Evolutionary conservation across 2,888 invertebrate genomes (phyloP).

Genomic region (Plebejus anna): DNA sequence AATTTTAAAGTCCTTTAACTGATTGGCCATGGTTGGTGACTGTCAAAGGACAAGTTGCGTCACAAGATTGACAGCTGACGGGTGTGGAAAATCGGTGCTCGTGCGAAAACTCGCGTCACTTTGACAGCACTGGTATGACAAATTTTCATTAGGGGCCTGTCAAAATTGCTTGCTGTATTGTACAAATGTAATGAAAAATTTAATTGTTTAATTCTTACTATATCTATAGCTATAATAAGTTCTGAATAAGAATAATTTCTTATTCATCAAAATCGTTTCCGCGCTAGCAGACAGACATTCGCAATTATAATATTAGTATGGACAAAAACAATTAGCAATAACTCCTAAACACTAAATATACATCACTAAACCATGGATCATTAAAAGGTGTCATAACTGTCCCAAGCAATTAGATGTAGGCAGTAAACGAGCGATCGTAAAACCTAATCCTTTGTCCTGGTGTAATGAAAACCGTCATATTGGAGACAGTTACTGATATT

Average conservation of each 20-base stretch:
- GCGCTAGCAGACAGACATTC: too few species aligned
- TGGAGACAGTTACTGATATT: neutral
- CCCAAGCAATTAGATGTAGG: constrained; percentile 43
- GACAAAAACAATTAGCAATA: neutral
- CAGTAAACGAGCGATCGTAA: constrained; percentile 47
- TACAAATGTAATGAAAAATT: neutral
- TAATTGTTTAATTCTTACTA: neutral
- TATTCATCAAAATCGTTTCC: too few species aligned
- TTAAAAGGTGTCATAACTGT: constrained; percentile 38
- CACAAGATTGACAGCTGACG: constrained; percentile 70
- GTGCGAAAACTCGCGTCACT: constrained; percentile 58
- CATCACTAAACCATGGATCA: neutral
- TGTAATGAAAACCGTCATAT: constrained; percentile 10
- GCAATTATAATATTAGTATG: too few species aligned
- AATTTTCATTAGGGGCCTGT: constrained; percentile 44
- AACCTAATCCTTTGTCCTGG: constrained; percentile 35
- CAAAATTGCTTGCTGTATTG: neutral
- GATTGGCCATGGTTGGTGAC: constrained; percentile 63
- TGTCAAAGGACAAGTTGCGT: constrained; percentile 58
- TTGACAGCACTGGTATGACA: constrained; percentile 44
- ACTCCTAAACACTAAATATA: constrained; percentile 1
- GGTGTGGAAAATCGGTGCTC: constrained; percentile 64
- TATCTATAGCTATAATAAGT: too few species aligned
- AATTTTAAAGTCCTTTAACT: constrained; percentile 65
- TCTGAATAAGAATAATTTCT: too few species aligned